Conservation (phyloP, 2,888 invertebrate species). For the Euplagia quadripunctaria region DNA sequence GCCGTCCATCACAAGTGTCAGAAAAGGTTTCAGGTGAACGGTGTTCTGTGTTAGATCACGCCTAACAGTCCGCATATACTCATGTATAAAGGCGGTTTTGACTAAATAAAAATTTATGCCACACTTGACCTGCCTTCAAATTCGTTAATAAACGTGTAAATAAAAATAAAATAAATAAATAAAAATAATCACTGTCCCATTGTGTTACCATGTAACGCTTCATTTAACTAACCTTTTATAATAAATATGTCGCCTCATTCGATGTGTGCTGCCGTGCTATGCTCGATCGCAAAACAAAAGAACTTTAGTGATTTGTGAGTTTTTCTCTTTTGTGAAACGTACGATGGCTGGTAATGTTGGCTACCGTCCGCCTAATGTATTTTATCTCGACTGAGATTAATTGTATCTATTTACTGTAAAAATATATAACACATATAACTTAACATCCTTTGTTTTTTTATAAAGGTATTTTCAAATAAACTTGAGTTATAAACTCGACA, state of each 20-base stretch:
- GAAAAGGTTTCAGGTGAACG: no score
- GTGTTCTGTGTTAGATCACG: no score
- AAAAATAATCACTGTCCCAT: background rate
- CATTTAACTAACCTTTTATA: constrained; percentile 10
- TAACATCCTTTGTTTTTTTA: constrained; percentile 37
- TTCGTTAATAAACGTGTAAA: no score
- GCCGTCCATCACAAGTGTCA: no score
- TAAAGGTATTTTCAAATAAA: constrained; percentile 43
- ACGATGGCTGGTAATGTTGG: constrained; percentile 44
- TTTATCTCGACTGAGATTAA: no score
- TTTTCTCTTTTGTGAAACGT: constrained; percentile 44
- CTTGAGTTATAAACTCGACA: constrained; percentile 41
- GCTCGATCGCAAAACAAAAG: constrained; percentile 36
- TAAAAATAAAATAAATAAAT: no score
- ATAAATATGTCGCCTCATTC: constrained; percentile 11
- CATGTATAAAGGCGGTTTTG: no score
- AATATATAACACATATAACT: constrained; percentile 30
- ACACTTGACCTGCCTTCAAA: no score
- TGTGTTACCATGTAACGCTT: constrained; percentile 9
- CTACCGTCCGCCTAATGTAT: constrained; percentile 32
- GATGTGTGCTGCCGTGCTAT: constrained; percentile 29
- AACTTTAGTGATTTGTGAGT: constrained; percentile 47
- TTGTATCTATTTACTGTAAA: constrained; percentile 32
- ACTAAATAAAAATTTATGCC: no score
- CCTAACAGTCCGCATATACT: no score